Conservation (phyloP, 2,888 invertebrate genomes). For the Exephanes ischioxanthus region DNA sequence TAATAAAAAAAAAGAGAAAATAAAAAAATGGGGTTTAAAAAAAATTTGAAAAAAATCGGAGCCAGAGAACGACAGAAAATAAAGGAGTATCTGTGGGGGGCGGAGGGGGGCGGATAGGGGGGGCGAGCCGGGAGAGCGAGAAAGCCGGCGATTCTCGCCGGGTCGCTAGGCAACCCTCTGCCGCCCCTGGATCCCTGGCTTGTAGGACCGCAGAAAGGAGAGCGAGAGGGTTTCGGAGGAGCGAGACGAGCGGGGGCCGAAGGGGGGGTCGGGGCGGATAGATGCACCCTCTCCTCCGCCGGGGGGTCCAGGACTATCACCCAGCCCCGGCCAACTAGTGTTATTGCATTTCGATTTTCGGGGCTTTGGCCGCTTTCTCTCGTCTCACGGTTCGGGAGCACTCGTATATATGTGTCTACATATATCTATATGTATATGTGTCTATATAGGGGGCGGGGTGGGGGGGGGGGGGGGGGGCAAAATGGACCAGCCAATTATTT, state of each 20-base stretch:
- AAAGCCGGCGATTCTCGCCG: conserved; percentile 60
- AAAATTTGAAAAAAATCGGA: not conserved
- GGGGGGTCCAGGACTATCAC: conserved; percentile 61
- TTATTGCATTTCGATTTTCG: conserved; percentile 59
- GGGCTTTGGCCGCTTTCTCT: not conserved
- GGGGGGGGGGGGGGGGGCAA: no score
- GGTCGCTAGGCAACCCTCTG: conserved; percentile 73
- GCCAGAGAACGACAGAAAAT: not conserved
- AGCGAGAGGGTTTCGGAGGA: conserved; percentile 23
- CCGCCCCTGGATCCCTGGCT: conserved; percentile 68
- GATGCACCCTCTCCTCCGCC: conserved; percentile 60
- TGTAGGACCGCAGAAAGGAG: conserved; percentile 47
- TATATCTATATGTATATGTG: not conserved
- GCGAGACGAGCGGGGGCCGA: conserved; percentile 13
- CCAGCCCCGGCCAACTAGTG: conserved; percentile 68
- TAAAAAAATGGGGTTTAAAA: not conserved
- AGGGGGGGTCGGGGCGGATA: conserved; percentile 52
- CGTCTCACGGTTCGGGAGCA: not conserved
- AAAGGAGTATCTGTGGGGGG: conserved; percentile 69
- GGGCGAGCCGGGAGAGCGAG: conserved; percentile 75
- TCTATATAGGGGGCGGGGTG: no score
- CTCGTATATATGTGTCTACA: not conserved
- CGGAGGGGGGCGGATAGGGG: conserved; percentile 67
- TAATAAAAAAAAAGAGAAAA: no score
- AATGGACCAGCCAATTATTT: no score